phyloP scores from a whole-genome alignment of 1,140 invertebrate genomes.

The Cydia amplana region DNA sequence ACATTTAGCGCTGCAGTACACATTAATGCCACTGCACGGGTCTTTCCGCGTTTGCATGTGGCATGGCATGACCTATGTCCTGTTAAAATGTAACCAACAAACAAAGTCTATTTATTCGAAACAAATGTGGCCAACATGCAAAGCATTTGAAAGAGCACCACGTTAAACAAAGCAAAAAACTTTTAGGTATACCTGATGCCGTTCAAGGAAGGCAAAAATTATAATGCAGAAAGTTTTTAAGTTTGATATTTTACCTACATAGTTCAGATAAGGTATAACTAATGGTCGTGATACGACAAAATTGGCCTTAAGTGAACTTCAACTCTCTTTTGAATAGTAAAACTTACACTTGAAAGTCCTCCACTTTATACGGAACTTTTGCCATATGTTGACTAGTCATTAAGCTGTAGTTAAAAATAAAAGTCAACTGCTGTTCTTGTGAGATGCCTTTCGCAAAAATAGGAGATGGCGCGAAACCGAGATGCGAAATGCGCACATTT shows the following conservation, averaged over 20 bases:
- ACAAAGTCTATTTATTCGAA: background rate
- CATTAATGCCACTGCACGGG: constrained; percentile 17
- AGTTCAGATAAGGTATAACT: too few species aligned
- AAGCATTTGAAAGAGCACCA: background rate
- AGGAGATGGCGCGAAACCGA: too few species aligned
- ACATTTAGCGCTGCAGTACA: background rate
- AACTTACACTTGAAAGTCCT: background rate
- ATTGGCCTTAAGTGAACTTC: background rate
- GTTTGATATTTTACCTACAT: too few species aligned
- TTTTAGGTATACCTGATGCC: too few species aligned
- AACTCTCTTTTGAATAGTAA: background rate
- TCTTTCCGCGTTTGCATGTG: constrained; percentile 13
- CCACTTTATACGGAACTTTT: background rate
- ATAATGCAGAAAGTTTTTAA: too few species aligned
- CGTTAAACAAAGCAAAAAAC: background rate
- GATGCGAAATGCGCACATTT: too few species aligned
- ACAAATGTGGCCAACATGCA: background rate
- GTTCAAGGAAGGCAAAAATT: too few species aligned
- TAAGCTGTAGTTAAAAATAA: background rate
- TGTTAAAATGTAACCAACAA: constrained; percentile 16
- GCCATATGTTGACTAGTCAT: too few species aligned
- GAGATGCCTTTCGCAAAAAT: too few species aligned
- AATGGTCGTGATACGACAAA: background rate
- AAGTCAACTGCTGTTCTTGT: too few species aligned
- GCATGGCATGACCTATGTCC: background rate